A percentile compares a stretch with the other conserved stretches of the same genome.
Evolutionary conservation across 2,888 invertebrate species (phyloP).

Genomic region (Periphyllus acericola): DNA sequence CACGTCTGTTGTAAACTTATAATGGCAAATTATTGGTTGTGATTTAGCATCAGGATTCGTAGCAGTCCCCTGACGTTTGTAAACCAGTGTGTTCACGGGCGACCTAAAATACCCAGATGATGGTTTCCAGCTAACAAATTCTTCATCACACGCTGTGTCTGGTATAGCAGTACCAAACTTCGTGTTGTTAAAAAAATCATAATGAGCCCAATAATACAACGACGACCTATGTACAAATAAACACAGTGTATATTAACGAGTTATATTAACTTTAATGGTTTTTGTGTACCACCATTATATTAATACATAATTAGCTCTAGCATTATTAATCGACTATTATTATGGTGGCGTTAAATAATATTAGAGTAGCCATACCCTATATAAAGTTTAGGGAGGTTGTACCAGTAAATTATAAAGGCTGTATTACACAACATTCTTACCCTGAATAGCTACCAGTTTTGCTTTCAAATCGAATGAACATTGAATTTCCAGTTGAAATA

Average conservation of each 20-base stretch:
- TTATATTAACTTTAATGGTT: no score
- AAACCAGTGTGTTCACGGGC: constrained; percentile 87
- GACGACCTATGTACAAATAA: constrained; percentile 74
- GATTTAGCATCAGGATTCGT: constrained; percentile 70
- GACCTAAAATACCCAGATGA: constrained; percentile 81
- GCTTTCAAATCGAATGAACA: constrained; percentile 89
- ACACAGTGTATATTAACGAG: no score
- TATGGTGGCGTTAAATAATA: no score
- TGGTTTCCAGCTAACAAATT: constrained; percentile 86
- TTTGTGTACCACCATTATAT: no score
- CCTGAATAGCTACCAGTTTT: constrained; percentile 93
- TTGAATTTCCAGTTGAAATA: constrained; percentile 85
- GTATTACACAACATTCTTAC: constrained; percentile 68
- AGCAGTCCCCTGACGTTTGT: constrained; percentile 77
- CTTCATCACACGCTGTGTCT: constrained; percentile 86
- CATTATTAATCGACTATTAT: no score
- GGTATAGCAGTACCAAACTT: constrained; percentile 84
- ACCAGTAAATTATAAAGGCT: background rate
- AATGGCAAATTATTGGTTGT: constrained; percentile 80
- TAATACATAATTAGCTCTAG: no score
- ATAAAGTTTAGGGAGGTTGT: no score
- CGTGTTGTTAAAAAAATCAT: constrained; percentile 92
- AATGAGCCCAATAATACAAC: constrained; percentile 92
- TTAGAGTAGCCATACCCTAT: no score
- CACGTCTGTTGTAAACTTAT: constrained; percentile 85